Conservation (phyloP, 2,797 vertebrate species). For the Pagetopsis macropterus region DNA sequence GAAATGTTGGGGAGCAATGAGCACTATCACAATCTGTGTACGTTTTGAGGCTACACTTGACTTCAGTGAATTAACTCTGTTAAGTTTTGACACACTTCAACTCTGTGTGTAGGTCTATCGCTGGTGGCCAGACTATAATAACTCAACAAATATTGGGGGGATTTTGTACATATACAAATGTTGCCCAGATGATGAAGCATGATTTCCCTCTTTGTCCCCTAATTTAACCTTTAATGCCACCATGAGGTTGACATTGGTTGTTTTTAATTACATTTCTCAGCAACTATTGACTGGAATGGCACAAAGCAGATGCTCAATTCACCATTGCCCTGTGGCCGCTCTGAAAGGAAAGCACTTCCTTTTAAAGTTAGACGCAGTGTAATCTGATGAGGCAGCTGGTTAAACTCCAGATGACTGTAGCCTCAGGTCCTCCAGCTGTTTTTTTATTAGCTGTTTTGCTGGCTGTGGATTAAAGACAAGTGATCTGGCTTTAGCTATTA, state of each 20-base stretch:
- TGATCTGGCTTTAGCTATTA: slow-evolving; percentile 10
- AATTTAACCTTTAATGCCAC: not conserved
- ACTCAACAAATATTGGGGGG: not conserved
- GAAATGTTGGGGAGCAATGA: not conserved
- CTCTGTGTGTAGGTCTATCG: not conserved
- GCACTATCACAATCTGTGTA: not conserved
- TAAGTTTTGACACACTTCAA: not conserved
- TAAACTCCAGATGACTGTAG: slow-evolving; percentile 49
- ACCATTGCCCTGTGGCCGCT: not conserved
- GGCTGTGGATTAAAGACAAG: slow-evolving; percentile 46
- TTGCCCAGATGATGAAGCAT: not conserved
- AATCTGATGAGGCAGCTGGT: slow-evolving; percentile 52
- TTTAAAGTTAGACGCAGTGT: slow-evolving; percentile 28
- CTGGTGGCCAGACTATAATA: not conserved
- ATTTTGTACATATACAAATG: not conserved
- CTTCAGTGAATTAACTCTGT: not conserved
- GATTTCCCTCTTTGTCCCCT: not conserved
- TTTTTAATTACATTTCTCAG: not conserved
- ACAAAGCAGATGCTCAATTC: slow-evolving; percentile 3
- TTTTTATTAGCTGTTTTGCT: slow-evolving; percentile 22
- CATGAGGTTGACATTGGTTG: not conserved
- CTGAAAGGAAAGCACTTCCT: slow-evolving; percentile 6
- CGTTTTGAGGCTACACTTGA: not conserved
- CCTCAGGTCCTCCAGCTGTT: slow-evolving; percentile 35
- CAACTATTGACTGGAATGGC: not conserved